Percentiles rank a stretch among this genome's conserved stretches.
phyloP scores from a whole-genome alignment of 2,888 invertebrate species.

The Reticulitermes lucifugus region DNA sequence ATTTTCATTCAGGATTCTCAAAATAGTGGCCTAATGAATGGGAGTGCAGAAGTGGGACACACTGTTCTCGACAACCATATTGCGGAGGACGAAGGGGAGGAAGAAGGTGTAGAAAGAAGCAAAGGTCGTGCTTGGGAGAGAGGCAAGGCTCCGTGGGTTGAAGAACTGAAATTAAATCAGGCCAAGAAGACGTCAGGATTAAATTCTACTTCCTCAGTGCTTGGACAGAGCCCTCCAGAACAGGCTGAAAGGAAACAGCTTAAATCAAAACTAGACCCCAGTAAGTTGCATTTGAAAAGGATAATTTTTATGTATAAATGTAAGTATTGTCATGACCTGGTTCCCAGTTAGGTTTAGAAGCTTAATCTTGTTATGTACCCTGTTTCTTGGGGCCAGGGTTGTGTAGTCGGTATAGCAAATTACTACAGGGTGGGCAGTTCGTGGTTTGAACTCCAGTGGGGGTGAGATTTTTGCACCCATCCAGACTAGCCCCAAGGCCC shows the following conservation, averaged over 20 bases:
- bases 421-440: too few relatives aligned
- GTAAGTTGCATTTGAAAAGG: conserved; percentile 11
- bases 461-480: too few relatives aligned
- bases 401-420: too few relatives aligned
- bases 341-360: too few relatives aligned
- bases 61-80: conserved; percentile 18
- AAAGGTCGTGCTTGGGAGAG: conserved; percentile 67
- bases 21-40: conserved; percentile 45
- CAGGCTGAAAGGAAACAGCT: conserved; percentile 26
- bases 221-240: conserved; percentile 33
- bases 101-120: conserved; percentile 68
- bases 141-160: conserved; percentile 84
- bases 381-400: too few relatives aligned
- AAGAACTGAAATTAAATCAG: conserved; percentile 83
- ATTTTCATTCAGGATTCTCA: conserved; percentile 19
- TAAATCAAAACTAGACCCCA: conserved; percentile 17
- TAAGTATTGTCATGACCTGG: background rate
- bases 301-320: background rate
- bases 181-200: conserved; percentile 68
- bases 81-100: conserved; percentile 54
- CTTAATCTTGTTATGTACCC: too few relatives aligned
- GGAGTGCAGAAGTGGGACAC: conserved; percentile 41
- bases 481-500: too few relatives aligned
- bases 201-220: conserved; percentile 11
- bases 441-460: too few relatives aligned